phyloP scores from a whole-genome alignment of 2,797 vertebrate genomes.

The Hybognathus amarus region DNA sequence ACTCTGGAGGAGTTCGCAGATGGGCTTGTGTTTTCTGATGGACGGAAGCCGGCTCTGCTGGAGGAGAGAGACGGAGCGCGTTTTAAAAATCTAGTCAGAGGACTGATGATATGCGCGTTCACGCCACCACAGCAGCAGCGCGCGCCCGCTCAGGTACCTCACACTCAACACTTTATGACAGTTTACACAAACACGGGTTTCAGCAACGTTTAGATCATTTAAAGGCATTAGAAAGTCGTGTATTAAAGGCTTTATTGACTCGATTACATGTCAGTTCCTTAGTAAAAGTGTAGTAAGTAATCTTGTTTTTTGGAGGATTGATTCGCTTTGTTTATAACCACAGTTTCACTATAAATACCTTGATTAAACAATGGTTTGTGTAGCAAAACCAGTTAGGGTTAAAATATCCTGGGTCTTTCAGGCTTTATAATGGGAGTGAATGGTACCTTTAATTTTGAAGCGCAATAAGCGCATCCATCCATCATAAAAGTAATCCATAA shows the following conservation, averaged over 20 bases:
- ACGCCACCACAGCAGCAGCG: conserved; percentile 68
- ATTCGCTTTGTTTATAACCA: no score
- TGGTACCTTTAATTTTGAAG: no score
- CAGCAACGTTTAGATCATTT: not conserved
- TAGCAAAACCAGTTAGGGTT: no score
- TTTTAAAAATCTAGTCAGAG: conserved; percentile 65
- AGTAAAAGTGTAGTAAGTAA: no score
- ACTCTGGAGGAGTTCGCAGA: conserved; percentile 71
- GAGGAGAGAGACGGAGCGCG: conserved; percentile 66
- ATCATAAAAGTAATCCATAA: no score
- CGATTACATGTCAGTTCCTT: no score
- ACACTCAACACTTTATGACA: not conserved
- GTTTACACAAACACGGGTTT: not conserved
- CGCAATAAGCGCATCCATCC: no score
- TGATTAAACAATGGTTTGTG: no score
- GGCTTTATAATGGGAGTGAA: no score
- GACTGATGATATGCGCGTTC: conserved; percentile 71
- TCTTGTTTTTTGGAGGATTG: no score
- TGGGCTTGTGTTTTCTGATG: conserved; percentile 69
- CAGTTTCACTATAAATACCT: no score
- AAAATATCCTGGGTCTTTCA: no score
- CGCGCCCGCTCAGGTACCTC: conserved; percentile 71
- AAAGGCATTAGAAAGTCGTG: not conserved
- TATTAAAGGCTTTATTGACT: not conserved
- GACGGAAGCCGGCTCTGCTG: conserved; percentile 58